phyloP scores from a whole-genome alignment of 1,140 invertebrate genomes.

The Eumaeus atala region DNA sequence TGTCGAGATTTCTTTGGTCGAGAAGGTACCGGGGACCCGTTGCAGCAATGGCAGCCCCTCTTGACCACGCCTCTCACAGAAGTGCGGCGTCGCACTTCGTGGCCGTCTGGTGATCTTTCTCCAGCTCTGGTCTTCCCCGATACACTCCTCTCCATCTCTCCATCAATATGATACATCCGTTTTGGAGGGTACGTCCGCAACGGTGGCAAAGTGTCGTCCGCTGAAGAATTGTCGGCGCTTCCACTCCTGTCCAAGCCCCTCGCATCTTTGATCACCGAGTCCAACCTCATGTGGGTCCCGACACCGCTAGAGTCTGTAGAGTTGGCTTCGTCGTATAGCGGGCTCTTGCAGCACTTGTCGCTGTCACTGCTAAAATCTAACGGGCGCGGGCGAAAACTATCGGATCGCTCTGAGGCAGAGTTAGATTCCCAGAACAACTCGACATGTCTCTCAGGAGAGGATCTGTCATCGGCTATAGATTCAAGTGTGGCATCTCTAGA shows the following conservation, averaged over 20 bases:
- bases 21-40: conserved; percentile 46
- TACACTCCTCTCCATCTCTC: conserved; percentile 40
- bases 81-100: conserved; percentile 43
- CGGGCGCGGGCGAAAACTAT: conserved; percentile 45
- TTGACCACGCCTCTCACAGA: conserved; percentile 61
- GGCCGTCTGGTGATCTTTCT: conserved; percentile 36
- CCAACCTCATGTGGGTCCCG: conserved; percentile 55
- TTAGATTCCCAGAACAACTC: conserved; percentile 70
- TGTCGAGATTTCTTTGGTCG: conserved; percentile 49
- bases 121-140: conserved; percentile 57
- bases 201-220: conserved; percentile 44
- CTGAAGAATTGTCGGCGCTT: conserved; percentile 41
- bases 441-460: conserved; percentile 56
- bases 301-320: conserved; percentile 62
- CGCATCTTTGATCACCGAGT: conserved; percentile 67
- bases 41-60: conserved; percentile 68
- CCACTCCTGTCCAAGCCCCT: conserved; percentile 38
- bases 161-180: conserved; percentile 33
- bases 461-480: conserved; percentile 52
- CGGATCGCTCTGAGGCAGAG: conserved; percentile 54
- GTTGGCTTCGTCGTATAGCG: conserved; percentile 61
- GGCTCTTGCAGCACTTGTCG: conserved; percentile 71
- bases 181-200: conserved; percentile 52
- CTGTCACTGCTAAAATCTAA: conserved; percentile 69
- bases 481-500: conserved; percentile 50